A percentile compares a stretch with the other conserved stretches of the same genome.
Evolutionary conservation across 92 coral and sea anemone species (phyloP).

Genomic region (Heliopora coerulea): DNA sequence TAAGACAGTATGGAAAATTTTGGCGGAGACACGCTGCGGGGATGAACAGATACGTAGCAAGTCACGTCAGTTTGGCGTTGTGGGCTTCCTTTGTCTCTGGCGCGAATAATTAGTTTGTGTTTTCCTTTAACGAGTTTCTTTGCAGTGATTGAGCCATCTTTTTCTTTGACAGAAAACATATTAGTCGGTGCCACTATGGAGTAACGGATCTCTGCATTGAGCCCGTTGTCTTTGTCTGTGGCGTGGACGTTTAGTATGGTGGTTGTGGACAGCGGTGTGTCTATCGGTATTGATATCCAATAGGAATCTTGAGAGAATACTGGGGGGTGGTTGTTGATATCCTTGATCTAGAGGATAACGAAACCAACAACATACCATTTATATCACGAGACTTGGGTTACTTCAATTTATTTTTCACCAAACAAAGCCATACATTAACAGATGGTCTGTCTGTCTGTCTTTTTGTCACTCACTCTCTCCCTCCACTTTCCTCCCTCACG

Average conservation of each 20-base stretch:
- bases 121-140: constrained; percentile 46
- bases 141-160: constrained; percentile 61
- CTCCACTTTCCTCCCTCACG: too few species aligned
- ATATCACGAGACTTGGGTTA: too few species aligned
- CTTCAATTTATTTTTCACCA: too few species aligned
- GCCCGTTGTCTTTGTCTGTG: constrained; percentile 62
- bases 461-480: background rate
- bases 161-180: constrained; percentile 53
- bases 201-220: constrained; percentile 72
- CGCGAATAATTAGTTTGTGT: constrained; percentile 63
- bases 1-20: constrained; percentile 45
- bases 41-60: constrained; percentile 64
- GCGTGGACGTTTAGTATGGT: constrained; percentile 58
- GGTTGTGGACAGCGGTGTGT: constrained; percentile 48
- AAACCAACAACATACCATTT: background rate
- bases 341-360: constrained; percentile 40
- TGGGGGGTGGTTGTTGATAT: constrained; percentile 64
- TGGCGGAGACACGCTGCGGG: constrained; percentile 55
- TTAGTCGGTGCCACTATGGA: constrained; percentile 41
- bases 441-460: too few species aligned
- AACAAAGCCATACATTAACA: too few species aligned
- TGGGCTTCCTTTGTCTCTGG: constrained; percentile 75
- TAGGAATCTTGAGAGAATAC: constrained; percentile 66
- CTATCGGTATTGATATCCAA: constrained; percentile 60
- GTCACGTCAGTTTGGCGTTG: constrained; percentile 57